Conservation (phyloP, 2,888 invertebrate genomes). For the Cephus pygmeus region DNA sequence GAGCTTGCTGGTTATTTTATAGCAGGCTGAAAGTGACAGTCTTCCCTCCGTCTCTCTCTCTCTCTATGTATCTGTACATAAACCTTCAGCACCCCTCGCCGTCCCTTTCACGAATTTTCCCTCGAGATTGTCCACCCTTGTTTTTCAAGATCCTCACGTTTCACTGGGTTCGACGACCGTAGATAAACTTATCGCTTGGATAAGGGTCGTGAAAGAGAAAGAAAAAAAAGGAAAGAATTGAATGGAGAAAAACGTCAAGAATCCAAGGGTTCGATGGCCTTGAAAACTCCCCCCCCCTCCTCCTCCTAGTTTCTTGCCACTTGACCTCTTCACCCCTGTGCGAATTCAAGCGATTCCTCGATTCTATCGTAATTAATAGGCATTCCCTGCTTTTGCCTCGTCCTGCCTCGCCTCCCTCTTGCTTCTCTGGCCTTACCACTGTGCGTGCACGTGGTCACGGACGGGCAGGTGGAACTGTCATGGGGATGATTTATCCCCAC, state of each 20-base stretch:
- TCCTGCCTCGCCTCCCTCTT: neutral
- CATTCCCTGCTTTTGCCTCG: neutral
- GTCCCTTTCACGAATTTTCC: neutral
- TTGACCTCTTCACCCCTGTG: neutral
- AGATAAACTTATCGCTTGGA: neutral
- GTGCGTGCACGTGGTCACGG: neutral
- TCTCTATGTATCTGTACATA: neutral
- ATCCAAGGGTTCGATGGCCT: neutral
- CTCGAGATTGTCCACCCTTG: neutral
- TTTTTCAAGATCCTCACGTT: neutral
- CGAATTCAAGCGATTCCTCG: neutral
- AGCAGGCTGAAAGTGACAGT: constrained; percentile 11
- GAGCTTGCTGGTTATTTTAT: constrained; percentile 10
- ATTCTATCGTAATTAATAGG: neutral
- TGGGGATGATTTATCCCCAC: neutral
- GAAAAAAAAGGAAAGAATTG: neutral
- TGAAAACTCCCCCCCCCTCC: neutral
- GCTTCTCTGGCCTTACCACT: neutral
- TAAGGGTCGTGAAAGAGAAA: neutral
- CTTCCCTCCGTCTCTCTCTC: neutral
- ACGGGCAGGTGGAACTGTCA: neutral
- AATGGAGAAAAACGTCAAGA: neutral
- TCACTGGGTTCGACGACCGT: neutral
- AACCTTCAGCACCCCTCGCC: neutral
- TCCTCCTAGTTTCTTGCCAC: neutral